Base-by-base conservation (phyloP, 2,888 invertebrate genomes). In the Erebia aethiops region DNA sequence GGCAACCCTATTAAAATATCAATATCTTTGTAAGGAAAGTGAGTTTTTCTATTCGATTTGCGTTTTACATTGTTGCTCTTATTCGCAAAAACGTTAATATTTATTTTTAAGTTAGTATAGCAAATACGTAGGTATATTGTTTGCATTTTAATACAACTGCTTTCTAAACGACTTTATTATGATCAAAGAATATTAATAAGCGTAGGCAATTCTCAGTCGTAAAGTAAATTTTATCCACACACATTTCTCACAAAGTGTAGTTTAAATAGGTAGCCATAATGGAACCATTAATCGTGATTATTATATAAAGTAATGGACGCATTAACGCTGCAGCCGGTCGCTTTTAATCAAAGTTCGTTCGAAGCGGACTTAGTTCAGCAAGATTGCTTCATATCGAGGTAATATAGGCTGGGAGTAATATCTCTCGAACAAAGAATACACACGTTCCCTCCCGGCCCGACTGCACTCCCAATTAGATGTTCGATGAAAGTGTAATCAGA, bases 401-500 rank as follows among this genome's bases (percentile, higher is more conserved):
- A 85, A 87, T 88, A 86, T 86, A 86, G 87, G 86, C 84, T 84
- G 85, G 83, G 84, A 80, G 85, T 87, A 90, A 88, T 90, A 90
- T 88, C 87, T 84, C 82, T 76, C 79, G 85, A 86, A 89, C 90
- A 90, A 90, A 89, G 89, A 91, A 90, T 87, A 90, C 89, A 90
- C 85, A 87, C 87, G 87, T 85, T 82, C 85, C 82, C 77, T 80
- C 78, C 78, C 81, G 81, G 80, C 82, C 83, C 83, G 85, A 84
- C 87, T 92, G 93, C 92, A 92, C 89, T 90, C 86, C 91, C 92
- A 92, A 92, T 93, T 92, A 93, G 91, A 92, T 91, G 92, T 92
- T 92, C 93, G 91, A 93, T 92, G 92, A 92, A 91, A 92, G 88
- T 92, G 93, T 93, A 92, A 93, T 93, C 92, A 92, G 91, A 91